Evolutionary conservation across 64 coral and sea anemone species (phyloP), one percentile per base, ranked within the genome.

Genomic region (Cladopsammia gracilis): DNA sequence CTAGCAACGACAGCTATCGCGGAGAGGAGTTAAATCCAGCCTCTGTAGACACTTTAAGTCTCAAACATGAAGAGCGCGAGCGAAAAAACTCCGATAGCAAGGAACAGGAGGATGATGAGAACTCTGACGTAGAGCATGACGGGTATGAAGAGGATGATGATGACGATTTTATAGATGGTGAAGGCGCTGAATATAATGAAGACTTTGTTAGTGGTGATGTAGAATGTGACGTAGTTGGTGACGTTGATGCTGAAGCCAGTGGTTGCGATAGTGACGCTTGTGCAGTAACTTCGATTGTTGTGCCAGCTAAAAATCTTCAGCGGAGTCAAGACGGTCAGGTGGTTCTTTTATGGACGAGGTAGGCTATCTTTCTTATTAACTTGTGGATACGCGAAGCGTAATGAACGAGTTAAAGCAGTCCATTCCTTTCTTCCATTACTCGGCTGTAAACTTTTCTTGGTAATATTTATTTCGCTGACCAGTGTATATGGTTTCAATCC

Each of bases 271-370:
- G 87, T 23, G 76, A 82, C 3, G 66, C 43, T 58, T 54, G 70
- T 20, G 52, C 24, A 49, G 78, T 43, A 3, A 77, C 52, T 78
- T 8, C 52, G 4, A 62, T 22, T 43, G 60, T 64, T 6, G 58
- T 93, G 8, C 85, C 91, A 57, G 91, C 91, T 16, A 86, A 77
- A 50, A 93, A 93, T 25, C 91, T 86, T 74, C 71, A 68, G 22
- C 91, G 83, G 4, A 85, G 58, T 53, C 82, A 87, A 69, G 91
- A 93, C n/a, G 91, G 91, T 10, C 82, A 86, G 12, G 81, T 93
- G 51, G 83, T 93, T 13, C 81, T 93, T n/a, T 60, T 87, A 12
- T 93, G 91, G 91, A 93, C 91, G 20, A 79, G 82, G 91, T 87
- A 66, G 78, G 25, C 34, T 14, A 34, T 34, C 34, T 34, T 34